Conservation (phyloP, 2,888 invertebrate genomes). For the Sesamia inferens region DNA sequence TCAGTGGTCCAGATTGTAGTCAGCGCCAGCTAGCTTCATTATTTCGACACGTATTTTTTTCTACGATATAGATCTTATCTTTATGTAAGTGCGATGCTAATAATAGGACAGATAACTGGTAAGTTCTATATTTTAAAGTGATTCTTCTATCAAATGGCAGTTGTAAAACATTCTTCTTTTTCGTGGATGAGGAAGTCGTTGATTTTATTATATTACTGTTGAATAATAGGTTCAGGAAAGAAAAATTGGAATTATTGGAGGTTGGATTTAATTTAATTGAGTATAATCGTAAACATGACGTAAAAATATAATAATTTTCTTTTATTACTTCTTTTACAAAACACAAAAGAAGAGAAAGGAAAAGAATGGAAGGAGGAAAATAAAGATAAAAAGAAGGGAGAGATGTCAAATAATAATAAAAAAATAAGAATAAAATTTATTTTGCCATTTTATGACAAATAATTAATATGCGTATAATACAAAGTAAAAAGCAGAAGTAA, state of each 20-base stretch:
- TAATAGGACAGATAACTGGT: constrained; percentile 16
- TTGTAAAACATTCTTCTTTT: background rate
- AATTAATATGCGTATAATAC: too few species aligned
- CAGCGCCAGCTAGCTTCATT: constrained; percentile 78
- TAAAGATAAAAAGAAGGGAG: background rate
- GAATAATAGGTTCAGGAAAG: background rate
- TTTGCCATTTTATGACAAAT: background rate
- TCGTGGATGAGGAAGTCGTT: background rate
- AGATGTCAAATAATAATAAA: too few species aligned
- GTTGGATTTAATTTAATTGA: background rate
- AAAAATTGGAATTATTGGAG: background rate
- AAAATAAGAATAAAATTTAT: background rate
- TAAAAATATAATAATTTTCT: background rate
- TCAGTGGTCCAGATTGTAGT: constrained; percentile 83
- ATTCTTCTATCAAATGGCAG: background rate
- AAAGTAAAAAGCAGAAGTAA: background rate
- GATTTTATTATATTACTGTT: background rate
- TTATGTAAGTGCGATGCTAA: constrained; percentile 40
- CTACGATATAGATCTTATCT: constrained; percentile 51
- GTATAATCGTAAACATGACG: background rate
- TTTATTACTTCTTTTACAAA: background rate
- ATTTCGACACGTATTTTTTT: constrained; percentile 73
- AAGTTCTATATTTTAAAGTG: background rate
- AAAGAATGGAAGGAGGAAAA: background rate
- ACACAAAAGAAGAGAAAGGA: background rate